Percentiles rank a stretch among this genome's conserved stretches.
Conservation (phyloP, 1,140 invertebrate genomes). For the Popillia japonica region DNA sequence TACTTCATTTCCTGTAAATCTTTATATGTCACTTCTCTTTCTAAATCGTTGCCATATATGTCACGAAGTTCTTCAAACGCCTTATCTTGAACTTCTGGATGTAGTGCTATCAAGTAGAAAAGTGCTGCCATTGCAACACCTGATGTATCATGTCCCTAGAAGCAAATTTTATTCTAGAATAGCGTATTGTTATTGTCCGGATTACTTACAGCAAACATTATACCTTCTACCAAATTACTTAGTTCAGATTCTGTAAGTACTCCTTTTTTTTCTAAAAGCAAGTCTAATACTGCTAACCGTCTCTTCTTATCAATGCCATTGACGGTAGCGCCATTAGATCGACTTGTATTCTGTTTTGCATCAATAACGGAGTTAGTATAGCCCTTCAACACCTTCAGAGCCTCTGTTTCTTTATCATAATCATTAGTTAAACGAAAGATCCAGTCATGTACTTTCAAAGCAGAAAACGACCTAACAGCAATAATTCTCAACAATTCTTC, state of each 20-base stretch:
- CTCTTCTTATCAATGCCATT: conserved; percentile 59
- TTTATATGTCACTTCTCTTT: conserved; percentile 65
- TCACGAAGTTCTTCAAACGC: conserved; percentile 71
- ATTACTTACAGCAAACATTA: conserved; percentile 74
- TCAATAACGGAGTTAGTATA: conserved; percentile 71
- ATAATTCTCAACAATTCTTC: conserved; percentile 63
- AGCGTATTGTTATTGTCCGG: background rate
- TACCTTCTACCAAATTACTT: conserved; percentile 76
- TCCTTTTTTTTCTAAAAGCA: conserved; percentile 71
- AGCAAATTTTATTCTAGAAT: background rate
- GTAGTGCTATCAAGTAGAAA: conserved; percentile 26
- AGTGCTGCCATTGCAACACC: background rate
- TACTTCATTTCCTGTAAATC: conserved; percentile 76
- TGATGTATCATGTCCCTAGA: conserved; percentile 38
- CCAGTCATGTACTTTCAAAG: conserved; percentile 55
- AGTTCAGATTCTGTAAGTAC: conserved; percentile 72
- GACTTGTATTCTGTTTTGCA: conserved; percentile 27
- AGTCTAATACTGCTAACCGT: conserved; percentile 78
- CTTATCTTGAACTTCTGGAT: conserved; percentile 57
- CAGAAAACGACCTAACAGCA: conserved; percentile 57
- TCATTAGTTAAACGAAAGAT: conserved; percentile 60
- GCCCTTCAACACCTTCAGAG: conserved; percentile 72
- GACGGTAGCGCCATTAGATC: conserved; percentile 37
- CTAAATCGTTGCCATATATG: conserved; percentile 65
- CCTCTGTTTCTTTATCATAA: conserved; percentile 63